Conservation (phyloP, 1,140 invertebrate genomes). For the Gonioctena quinquepunctata region DNA sequence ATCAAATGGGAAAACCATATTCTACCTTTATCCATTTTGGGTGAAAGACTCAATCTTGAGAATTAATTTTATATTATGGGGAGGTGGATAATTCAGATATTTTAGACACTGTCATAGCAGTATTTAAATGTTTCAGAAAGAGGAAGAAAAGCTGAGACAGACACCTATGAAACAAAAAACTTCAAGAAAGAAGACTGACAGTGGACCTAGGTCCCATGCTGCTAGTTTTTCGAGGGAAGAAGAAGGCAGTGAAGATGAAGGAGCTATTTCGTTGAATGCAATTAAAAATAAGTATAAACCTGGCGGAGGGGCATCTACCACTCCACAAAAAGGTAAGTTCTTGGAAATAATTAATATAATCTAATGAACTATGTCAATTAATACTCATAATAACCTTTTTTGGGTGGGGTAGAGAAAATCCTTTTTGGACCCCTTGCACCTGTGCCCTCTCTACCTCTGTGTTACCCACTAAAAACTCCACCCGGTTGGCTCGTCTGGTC, state of each 20-base stretch:
- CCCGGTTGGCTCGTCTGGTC: too few relatives aligned
- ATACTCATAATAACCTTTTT: too few relatives aligned
- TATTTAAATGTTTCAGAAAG: conserved; percentile 76
- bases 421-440: too few relatives aligned
- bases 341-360: too few relatives aligned
- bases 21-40: too few relatives aligned
- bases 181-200: conserved; percentile 66
- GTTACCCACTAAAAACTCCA: too few relatives aligned
- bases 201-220: conserved; percentile 58
- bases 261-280: conserved; percentile 86
- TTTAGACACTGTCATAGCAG: background rate
- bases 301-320: conserved; percentile 52
- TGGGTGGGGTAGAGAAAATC: too few relatives aligned
- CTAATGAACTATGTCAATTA: too few relatives aligned
- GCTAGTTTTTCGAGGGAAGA: conserved; percentile 65
- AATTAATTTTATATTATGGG: background rate
- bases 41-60: too few relatives aligned
- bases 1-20: too few relatives aligned
- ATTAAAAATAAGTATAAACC: conserved; percentile 95
- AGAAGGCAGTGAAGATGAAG: conserved; percentile 88
- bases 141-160: conserved; percentile 89
- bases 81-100: too few relatives aligned
- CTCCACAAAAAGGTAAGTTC: conserved; percentile 11
- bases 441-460: too few relatives aligned
- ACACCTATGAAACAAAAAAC: conserved; percentile 72